A percentile compares a stretch with the other conserved stretches of the same genome.
These are phyloP conservation scores for Galaxias olidus DNA, from an alignment of 2,797 vertebrate species.

Conservation along the genomic window DNA sequence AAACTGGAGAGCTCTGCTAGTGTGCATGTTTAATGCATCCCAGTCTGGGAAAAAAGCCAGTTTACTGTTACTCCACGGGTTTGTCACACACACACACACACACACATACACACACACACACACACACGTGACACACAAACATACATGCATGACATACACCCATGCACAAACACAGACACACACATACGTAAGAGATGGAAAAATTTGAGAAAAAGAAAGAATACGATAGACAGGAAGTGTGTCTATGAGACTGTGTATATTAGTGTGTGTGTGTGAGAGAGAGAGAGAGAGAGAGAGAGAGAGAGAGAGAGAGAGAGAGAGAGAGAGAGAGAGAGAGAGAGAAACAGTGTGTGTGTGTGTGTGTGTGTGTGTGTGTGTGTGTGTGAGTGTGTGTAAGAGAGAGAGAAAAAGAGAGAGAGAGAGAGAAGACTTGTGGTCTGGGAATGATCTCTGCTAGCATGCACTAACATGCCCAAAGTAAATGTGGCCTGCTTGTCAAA, in stretches of 20 bases:
- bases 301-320: slow-evolving; percentile 13
- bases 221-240: neutral
- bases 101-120: slow-evolving; percentile 37
- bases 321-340: slow-evolving; percentile 24
- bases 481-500: slow-evolving; percentile 68
- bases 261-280: neutral
- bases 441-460: slow-evolving; percentile 69
- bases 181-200: neutral
- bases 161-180: slow-evolving; percentile 22
- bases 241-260: neutral
- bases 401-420: slow-evolving; percentile 37
- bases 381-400: neutral
- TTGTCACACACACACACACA: slow-evolving; percentile 67
- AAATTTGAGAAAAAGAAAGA: neutral
- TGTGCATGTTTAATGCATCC: slow-evolving; percentile 74
- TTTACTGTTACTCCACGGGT: slow-evolving; percentile 73
- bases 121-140: neutral
- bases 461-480: slow-evolving; percentile 68
- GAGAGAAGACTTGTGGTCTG: slow-evolving; percentile 63
- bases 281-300: slow-evolving; percentile 6
- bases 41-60: slow-evolving; percentile 75
- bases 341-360: neutral
- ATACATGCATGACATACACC: slow-evolving; percentile 44
- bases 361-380: too few species aligned
- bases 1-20: slow-evolving; percentile 72